Percentiles rank a stretch among this genome's conserved stretches.
phyloP scores from a whole-genome alignment of 2,888 invertebrate genomes.

The Thymelicus sylvestris region DNA sequence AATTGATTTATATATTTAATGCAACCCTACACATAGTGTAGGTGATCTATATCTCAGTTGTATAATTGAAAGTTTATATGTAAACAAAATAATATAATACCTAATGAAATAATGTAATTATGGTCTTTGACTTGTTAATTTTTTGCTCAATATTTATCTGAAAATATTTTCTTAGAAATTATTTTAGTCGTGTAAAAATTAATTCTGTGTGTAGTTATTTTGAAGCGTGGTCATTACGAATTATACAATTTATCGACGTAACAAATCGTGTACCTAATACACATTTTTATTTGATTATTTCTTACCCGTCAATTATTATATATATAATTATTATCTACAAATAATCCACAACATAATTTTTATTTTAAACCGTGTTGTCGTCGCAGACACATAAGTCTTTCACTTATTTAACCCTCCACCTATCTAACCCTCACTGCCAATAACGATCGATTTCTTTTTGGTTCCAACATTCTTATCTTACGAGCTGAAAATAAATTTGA shows the following conservation, averaged over 20 bases:
- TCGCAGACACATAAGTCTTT: too few species aligned
- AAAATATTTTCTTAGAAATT: not conserved
- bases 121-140: constrained; percentile 11
- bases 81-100: not conserved
- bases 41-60: not conserved
- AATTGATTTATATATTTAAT: not conserved
- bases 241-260: not conserved
- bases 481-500: too few species aligned
- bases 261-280: not conserved
- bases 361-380: too few species aligned
- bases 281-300: not conserved
- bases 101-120: constrained; percentile 5
- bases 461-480: too few species aligned
- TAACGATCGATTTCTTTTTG: too few species aligned
- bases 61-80: not conserved
- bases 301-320: not conserved
- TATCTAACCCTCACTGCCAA: too few species aligned
- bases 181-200: not conserved
- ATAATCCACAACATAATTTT: too few species aligned
- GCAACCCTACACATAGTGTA: constrained; percentile 4
- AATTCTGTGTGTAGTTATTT: not conserved
- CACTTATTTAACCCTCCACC: too few species aligned
- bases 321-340: too few species aligned
- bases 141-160: constrained; percentile 11
- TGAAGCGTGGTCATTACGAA: not conserved